Conservation (phyloP, 2,888 invertebrate genomes). For the Xestia ashworthii region DNA sequence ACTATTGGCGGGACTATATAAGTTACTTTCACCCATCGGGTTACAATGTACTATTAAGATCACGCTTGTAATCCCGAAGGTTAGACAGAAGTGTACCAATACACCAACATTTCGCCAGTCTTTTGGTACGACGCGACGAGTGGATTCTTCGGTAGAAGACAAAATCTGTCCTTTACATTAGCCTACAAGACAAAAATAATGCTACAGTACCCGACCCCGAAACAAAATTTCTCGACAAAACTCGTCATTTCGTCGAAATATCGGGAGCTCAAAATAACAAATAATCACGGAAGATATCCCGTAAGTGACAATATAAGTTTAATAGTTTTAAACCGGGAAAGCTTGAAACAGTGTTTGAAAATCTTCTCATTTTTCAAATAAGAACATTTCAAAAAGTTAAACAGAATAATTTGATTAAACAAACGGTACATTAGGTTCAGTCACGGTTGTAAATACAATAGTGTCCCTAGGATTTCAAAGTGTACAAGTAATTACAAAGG, state of each 20-base stretch:
- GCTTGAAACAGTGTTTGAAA: too few relatives aligned
- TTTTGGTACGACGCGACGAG: not conserved
- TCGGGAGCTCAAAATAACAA: too few relatives aligned
- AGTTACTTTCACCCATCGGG: too few relatives aligned
- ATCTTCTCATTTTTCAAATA: not conserved
- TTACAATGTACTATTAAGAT: too few relatives aligned
- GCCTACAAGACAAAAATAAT: too few relatives aligned
- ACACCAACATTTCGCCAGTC: too few relatives aligned
- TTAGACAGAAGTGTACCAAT: not conserved
- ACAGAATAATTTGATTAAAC: constrained; percentile 37
- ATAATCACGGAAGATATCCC: too few relatives aligned
- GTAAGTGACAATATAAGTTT: too few relatives aligned
- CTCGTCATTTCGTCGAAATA: too few relatives aligned
- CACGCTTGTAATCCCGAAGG: not conserved
- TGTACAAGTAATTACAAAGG: constrained; percentile 80
- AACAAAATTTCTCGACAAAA: not conserved
- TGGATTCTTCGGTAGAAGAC: not conserved
- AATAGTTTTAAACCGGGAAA: too few relatives aligned
- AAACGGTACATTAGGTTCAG: constrained; percentile 32
- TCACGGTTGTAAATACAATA: constrained; percentile 56
- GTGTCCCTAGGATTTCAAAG: constrained; percentile 75
- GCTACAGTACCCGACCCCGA: not conserved
- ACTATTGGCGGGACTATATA: too few relatives aligned
- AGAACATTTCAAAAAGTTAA: constrained; percentile 8
- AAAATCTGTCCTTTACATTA: not conserved